These are phyloP conservation scores for Sylvilagus floridanus DNA, from an alignment of 2,797 vertebrate species.

Conservation along the genomic window DNA sequence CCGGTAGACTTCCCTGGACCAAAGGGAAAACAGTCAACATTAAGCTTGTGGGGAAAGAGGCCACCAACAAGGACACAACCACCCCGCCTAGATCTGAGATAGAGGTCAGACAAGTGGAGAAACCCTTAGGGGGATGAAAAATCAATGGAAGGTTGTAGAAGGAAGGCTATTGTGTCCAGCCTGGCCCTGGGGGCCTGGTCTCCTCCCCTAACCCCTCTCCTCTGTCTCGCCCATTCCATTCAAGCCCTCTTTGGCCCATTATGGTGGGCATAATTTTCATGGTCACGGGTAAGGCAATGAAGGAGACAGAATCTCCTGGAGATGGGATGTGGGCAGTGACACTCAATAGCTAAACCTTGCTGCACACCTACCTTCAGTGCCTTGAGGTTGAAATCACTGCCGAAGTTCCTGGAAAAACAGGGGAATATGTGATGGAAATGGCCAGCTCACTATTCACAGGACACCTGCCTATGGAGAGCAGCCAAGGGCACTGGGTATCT, in stretches of 20 bases:
- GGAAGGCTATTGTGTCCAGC: background rate
- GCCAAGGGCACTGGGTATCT: background rate
- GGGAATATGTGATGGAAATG: conserved; percentile 25
- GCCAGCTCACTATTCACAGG: background rate
- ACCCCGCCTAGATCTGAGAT: background rate
- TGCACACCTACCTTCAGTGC: conserved; percentile 54
- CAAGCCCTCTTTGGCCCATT: background rate
- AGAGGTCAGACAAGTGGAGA: background rate
- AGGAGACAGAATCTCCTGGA: background rate
- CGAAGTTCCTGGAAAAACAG: conserved; percentile 67
- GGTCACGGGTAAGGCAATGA: background rate
- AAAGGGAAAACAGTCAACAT: conserved; percentile 46
- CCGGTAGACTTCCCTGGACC: conserved; percentile 80
- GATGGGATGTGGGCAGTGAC: background rate
- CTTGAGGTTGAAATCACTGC: background rate
- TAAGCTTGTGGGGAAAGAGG: background rate
- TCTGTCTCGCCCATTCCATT: background rate
- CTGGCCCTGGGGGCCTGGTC: background rate
- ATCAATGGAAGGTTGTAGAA: background rate
- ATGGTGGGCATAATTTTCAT: background rate
- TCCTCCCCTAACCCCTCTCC: background rate
- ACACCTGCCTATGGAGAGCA: background rate
- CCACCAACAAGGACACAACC: background rate
- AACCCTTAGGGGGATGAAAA: background rate
- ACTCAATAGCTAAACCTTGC: background rate